Base-by-base conservation (phyloP, 2,113 vertebrate species). In the Sander lucioperca region DNA sequence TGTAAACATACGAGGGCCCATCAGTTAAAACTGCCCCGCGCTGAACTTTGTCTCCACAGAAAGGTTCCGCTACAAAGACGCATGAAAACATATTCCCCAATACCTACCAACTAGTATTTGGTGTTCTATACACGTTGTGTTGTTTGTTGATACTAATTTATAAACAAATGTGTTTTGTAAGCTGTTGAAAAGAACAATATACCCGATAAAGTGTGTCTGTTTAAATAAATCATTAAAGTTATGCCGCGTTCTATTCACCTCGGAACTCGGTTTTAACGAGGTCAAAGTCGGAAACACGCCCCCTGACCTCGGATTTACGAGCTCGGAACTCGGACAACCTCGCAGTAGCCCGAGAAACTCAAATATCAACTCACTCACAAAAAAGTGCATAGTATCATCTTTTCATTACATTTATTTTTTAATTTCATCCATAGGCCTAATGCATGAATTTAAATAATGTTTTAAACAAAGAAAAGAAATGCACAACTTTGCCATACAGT, bases 1-100 rank as follows among this genome's bases (percentile, higher is more conserved):
- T 94, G 95, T 92, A 91, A 89, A 91, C 83, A 90, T 21, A 51
- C 5, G 2, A 3, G 4, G 3, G 89, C 93, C 79, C 91, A 25
- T 50, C 79, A 2, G 1, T 14, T 7, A 76, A 91, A 85, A 43
- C 2, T 1, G 39, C 66, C 91, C 94, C 91, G 0, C n/a, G 12
- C 3, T 1, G 12, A 73, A 74, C 8, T 3, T 0, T 1, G 23
- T 16, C 5, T 2, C 11, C 0, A 10, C 16, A 76, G 51, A 79
- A 93, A 77, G 3, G 91, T 95, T 94, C 94, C 93, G 74, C n/a
- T 3, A 4, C 8, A 4, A 68, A 77, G 30, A 53, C 9, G 5
- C 2, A 2, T 1, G 18, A 23, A 30, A 11, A 43, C 39, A 39
- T 6, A 64, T 47, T 5, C 33, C 16, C 1, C 8, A 43, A 23